Percentiles rank a stretch among this genome's conserved stretches.
phyloP scores from a whole-genome alignment of 92 coral and sea anemone genomes.

The Umimayanthus kanabou region DNA sequence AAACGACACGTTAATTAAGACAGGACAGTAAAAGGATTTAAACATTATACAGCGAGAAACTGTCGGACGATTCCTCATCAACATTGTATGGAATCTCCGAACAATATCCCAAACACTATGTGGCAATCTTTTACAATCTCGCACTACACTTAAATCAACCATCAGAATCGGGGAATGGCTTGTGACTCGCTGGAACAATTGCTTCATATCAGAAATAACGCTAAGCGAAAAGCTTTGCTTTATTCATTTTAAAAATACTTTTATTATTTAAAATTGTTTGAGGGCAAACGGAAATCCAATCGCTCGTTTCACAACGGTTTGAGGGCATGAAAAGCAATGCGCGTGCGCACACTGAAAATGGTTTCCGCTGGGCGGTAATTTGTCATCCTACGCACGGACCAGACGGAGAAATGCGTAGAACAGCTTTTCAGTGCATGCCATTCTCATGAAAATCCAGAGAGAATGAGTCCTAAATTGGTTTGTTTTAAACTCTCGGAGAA shows the following conservation, averaged over 20 bases:
- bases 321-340: not conserved
- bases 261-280: conserved; percentile 6
- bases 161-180: not conserved
- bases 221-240: not conserved
- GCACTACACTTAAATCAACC: not conserved
- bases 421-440: not conserved
- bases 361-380: conserved; percentile 74
- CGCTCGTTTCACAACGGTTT: not conserved
- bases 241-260: not conserved
- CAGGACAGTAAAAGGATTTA: not conserved
- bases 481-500: conserved; percentile 21
- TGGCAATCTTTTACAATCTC: not conserved
- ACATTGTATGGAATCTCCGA: not conserved
- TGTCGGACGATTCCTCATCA: not conserved
- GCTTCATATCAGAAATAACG: not conserved
- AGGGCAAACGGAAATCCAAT: not conserved
- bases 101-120: not conserved
- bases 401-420: not conserved
- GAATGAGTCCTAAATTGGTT: conserved; percentile 29
- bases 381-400: conserved; percentile 36
- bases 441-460: conserved; percentile 14
- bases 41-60: not conserved
- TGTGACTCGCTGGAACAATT: not conserved
- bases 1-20: not conserved
- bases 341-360: conserved; percentile 43